Evolutionary conservation across 1,140 invertebrate genomes (phyloP).

Genomic region (Drosophila novamexicana): DNA sequence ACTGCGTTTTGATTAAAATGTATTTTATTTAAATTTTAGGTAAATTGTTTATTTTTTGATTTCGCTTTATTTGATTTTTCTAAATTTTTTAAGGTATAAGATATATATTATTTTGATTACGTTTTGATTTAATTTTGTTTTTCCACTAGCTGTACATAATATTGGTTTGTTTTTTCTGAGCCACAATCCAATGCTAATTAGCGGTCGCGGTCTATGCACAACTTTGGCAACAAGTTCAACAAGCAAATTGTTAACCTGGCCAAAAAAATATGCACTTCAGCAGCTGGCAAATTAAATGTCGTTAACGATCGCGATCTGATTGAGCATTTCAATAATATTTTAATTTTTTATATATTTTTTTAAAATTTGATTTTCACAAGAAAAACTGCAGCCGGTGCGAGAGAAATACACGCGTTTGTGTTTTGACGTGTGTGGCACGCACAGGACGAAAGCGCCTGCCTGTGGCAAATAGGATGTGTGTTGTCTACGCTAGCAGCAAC

Average conservation of each 20-base stretch:
- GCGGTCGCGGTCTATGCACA: background rate
- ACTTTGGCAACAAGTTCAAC: constrained; percentile 50
- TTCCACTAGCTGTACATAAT: constrained; percentile 11
- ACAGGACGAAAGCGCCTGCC: constrained; percentile 2
- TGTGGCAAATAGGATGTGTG: constrained; percentile 51
- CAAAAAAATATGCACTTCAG: constrained; percentile 22
- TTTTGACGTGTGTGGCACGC: background rate
- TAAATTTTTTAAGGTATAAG: background rate
- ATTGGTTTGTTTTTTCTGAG: background rate
- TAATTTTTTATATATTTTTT: background rate
- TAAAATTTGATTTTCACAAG: constrained; percentile 6
- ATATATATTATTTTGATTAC: constrained; percentile 11
- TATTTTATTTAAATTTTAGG: background rate
- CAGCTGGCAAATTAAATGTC: constrained; percentile 16
- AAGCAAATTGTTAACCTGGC: constrained; percentile 5
- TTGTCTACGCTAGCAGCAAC: constrained; percentile 78
- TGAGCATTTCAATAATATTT: constrained; percentile 12
- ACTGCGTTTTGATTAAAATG: background rate
- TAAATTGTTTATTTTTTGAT: background rate
- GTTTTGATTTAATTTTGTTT: constrained; percentile 2
- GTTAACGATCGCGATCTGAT: constrained; percentile 13
- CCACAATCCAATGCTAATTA: constrained; percentile 34
- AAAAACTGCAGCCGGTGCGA: constrained; percentile 22
- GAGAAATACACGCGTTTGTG: constrained; percentile 15
- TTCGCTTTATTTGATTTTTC: background rate